Evolutionary conservation across 2,888 invertebrate genomes (phyloP), one percentile per base, ranked within the genome.

Genomic region (Drosophila peninsularis): DNA sequence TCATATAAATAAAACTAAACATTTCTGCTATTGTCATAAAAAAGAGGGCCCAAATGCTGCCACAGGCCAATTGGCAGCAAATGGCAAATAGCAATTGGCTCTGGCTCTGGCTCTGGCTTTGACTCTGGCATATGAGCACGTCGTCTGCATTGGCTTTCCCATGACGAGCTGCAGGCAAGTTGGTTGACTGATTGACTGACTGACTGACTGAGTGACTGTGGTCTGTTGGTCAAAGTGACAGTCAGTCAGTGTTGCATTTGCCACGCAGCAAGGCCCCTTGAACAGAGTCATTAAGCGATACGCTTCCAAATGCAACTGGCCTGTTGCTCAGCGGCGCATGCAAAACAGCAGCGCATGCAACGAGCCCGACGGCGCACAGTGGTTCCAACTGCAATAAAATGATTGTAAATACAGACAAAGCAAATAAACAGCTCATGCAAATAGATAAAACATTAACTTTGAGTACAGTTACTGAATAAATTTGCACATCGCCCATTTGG

Each of bases 241-340:
- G 52, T 52, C 52, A 52, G 52, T 17, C 52, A 52, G 52, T 58
- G 62, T 45, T 62, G 63, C 74, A 73, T 54, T 67, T 44, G 42
- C 73, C 45, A 62, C 72, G 41, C 70, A 50, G 41, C 47, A 53
- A 62, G 58, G 60, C 55, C 76, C 53, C 62, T 56, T 62, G 60
- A 84, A 75, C 64, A 72, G 52, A 75, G 82, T 81, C 80, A 84
- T 81, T 81, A 81, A 81, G 67, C 68, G 55, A 73, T 57, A 74
- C 57, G 62, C 78, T 63, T 47, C 58, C 62, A 60, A 75, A 47
- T 44, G 61, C 71, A 66, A 52, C 72, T 32, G 13, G 30, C 30
- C 30, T 37, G 50, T 57, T 73, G 78, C 67, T 65, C 80, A 83
- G 71, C 65, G 55, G 71, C 55, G 74, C 78, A 83, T 80, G 80